A percentile compares a stretch with the other conserved stretches of the same genome.
These are phyloP conservation scores for Apotomis betuletana DNA, from an alignment of 2,888 invertebrate genomes.

Conservation along the genomic window DNA sequence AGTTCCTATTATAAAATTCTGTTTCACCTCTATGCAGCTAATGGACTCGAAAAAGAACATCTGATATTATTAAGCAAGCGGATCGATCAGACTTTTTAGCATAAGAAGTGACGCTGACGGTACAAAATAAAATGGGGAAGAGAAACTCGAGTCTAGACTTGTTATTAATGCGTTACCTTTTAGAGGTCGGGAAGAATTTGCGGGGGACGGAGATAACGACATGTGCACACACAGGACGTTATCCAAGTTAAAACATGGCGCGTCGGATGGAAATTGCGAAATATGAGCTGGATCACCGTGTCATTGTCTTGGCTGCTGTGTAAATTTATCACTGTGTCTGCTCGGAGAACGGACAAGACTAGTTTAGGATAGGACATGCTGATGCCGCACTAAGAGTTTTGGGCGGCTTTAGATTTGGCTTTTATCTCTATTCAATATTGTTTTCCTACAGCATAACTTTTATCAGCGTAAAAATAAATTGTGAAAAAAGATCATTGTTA, in stretches of 20 bases:
- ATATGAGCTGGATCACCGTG: conserved; percentile 70
- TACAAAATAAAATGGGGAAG: conserved; percentile 47
- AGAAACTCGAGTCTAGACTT: conserved; percentile 54
- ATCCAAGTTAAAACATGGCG: conserved; percentile 59
- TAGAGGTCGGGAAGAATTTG: conserved; percentile 46
- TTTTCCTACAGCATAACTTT: no score
- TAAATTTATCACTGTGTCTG: conserved; percentile 69
- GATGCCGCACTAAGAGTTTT: conserved; percentile 46
- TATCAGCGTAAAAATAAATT: no score
- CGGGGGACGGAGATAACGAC: conserved; percentile 49
- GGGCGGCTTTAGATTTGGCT: conserved; percentile 5
- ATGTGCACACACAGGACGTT: conserved; percentile 53
- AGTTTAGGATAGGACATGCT: conserved; percentile 45
- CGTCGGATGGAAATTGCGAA: conserved; percentile 68
- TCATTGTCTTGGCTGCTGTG: conserved; percentile 63
- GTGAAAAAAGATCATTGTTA: no score
- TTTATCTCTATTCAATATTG: neutral
- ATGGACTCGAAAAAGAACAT: conserved; percentile 45
- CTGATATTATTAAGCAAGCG: conserved; percentile 45
- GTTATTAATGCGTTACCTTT: conserved; percentile 60
- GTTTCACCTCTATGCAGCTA: conserved; percentile 50
- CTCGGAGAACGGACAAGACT: conserved; percentile 55
- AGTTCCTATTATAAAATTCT: conserved; percentile 60
- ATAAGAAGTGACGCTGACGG: conserved; percentile 43
- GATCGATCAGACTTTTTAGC: conserved; percentile 49